A percentile compares a stretch with the other conserved stretches of the same genome.
These are phyloP conservation scores for Triplophysa rosa DNA, from an alignment of 2,113 vertebrate genomes.

Conservation along the genomic window DNA sequence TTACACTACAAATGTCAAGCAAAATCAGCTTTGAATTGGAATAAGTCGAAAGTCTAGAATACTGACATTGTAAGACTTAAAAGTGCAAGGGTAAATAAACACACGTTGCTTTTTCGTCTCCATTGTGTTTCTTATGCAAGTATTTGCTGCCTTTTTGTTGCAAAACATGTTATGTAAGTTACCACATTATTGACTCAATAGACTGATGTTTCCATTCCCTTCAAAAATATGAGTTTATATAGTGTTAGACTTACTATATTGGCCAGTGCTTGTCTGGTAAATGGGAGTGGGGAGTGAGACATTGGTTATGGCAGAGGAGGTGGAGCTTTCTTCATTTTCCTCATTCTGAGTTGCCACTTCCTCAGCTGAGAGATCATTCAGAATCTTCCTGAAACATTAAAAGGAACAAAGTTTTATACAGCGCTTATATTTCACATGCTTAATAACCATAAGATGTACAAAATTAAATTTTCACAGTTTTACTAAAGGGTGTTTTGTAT, in stretches of 20 bases:
- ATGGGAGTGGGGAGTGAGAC: conserved; percentile 97
- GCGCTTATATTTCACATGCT: neutral
- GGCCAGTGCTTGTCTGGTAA: conserved; percentile 98
- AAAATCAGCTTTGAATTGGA: neutral
- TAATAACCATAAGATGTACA: no score
- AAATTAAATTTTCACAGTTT: no score
- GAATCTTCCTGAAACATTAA: conserved; percentile 86
- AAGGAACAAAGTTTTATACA: conserved; percentile 3
- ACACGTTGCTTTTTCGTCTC: neutral
- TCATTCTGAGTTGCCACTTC: conserved; percentile 85
- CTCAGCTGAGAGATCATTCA: conserved; percentile 97
- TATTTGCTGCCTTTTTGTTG: neutral
- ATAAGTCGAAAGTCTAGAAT: neutral
- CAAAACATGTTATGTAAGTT: conserved; percentile 11
- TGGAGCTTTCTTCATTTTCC: conserved; percentile 93
- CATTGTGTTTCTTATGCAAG: neutral
- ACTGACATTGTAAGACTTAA: neutral
- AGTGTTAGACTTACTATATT: conserved; percentile 85
- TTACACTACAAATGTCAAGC: no score
- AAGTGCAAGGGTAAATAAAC: neutral
- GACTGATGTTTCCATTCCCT: neutral
- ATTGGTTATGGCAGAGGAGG: conserved; percentile 91
- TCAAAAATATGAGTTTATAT: neutral
- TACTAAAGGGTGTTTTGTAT: neutral
- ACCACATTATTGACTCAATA: neutral